Conservation (phyloP, 2,888 invertebrate species). For the Cremastinae sp. region DNA sequence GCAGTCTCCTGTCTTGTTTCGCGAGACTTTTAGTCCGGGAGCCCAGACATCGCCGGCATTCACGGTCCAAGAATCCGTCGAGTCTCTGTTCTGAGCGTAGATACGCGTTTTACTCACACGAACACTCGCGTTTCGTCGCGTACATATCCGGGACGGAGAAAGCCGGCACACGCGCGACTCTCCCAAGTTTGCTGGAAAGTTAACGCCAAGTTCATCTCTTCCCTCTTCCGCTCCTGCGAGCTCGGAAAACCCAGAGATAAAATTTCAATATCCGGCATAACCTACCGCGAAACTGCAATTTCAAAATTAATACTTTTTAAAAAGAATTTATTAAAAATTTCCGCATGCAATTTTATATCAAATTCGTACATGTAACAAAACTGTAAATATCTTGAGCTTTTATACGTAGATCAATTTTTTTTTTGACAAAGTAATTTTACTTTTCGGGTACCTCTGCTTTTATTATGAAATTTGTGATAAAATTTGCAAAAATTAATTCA, state of each 20-base stretch:
- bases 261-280: neutral
- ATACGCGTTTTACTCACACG: neutral
- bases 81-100: neutral
- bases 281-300: neutral
- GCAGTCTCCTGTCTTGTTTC: slow-evolving; percentile 45
- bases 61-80: slow-evolving; percentile 35
- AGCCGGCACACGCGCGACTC: slow-evolving; percentile 56
- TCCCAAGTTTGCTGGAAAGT: slow-evolving; percentile 64
- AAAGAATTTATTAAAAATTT: no score
- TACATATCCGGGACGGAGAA: slow-evolving; percentile 21
- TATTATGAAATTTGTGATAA: no score
- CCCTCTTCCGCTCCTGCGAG: slow-evolving; percentile 33
- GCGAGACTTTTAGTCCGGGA: slow-evolving; percentile 21
- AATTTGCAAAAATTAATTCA: no score
- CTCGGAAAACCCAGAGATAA: slow-evolving; percentile 18
- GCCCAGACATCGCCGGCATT: slow-evolving; percentile 34
- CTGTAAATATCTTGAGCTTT: no score
- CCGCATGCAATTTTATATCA: no score
- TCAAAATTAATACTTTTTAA: neutral
- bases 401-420: no score
- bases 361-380: no score
- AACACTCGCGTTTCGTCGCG: neutral
- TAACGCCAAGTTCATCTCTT: slow-evolving; percentile 60
- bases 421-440: no score
- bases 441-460: no score